Evolutionary conservation across 2,888 invertebrate genomes (phyloP).

Genomic region (Norana najaformis): DNA sequence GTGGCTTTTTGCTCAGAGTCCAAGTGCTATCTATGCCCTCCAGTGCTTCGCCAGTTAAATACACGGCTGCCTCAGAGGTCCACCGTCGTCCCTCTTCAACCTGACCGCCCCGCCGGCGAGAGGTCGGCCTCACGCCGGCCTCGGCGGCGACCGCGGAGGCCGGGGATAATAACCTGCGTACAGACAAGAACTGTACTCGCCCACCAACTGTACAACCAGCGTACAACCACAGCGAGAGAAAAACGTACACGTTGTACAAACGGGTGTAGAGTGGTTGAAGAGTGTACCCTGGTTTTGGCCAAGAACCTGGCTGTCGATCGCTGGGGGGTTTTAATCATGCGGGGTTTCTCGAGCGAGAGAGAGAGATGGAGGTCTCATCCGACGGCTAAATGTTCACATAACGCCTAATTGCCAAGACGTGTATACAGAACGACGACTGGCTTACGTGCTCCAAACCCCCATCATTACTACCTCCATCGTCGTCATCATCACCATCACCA

Average conservation of each 20-base stretch:
- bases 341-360: not conserved
- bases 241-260: not conserved
- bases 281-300: not conserved
- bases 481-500: not conserved
- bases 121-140: too few relatives aligned
- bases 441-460: not conserved
- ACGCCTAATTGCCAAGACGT: too few relatives aligned
- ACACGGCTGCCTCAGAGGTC: not conserved
- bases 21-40: not conserved
- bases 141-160: too few relatives aligned
- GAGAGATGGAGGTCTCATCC: too few relatives aligned
- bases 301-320: too few relatives aligned
- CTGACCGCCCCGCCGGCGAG: not conserved
- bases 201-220: not conserved
- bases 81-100: not conserved
- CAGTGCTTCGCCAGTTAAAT: not conserved
- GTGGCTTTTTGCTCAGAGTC: constrained; percentile 5
- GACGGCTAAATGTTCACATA: too few relatives aligned
- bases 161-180: not conserved
- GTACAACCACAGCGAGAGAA: not conserved
- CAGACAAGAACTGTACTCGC: not conserved
- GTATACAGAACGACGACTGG: not conserved
- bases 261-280: not conserved
- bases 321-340: not conserved
- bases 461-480: not conserved